Conservation (phyloP, 2,888 invertebrate genomes). For the Bugula neritina region DNA sequence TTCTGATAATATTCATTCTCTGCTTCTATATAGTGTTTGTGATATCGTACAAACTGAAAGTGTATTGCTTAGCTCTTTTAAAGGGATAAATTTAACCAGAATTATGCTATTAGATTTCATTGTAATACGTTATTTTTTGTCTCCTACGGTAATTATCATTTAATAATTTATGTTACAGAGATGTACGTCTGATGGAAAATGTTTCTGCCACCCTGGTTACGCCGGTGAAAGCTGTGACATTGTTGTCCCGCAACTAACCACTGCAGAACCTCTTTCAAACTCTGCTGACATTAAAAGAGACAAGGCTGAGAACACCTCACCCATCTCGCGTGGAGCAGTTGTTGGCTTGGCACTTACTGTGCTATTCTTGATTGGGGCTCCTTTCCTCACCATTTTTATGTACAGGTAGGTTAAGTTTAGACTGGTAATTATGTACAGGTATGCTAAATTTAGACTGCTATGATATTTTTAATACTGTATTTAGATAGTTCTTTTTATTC, state of each 20-base stretch:
- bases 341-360: not conserved
- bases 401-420: not conserved
- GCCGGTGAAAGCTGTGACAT: slow-evolving; percentile 47
- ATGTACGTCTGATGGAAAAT: slow-evolving; percentile 86
- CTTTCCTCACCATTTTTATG: not conserved
- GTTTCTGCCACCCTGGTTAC: slow-evolving; percentile 76
- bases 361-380: not conserved
- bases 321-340: not conserved
- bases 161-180: slow-evolving; percentile 59
- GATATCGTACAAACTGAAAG: too few relatives aligned
- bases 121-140: too few relatives aligned
- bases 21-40: too few relatives aligned
- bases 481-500: too few relatives aligned
- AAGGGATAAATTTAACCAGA: too few relatives aligned
- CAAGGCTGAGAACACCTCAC: not conserved
- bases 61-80: too few relatives aligned
- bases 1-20: too few relatives aligned
- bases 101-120: too few relatives aligned
- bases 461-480: too few relatives aligned
- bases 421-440: too few relatives aligned
- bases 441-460: too few relatives aligned
- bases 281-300: not conserved
- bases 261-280: not conserved
- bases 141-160: too few relatives aligned
- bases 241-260: not conserved